Evolutionary conservation across 2,797 vertebrate species (phyloP), one percentile per base, ranked within the genome.

Genomic region (Eulemur albifrons): DNA sequence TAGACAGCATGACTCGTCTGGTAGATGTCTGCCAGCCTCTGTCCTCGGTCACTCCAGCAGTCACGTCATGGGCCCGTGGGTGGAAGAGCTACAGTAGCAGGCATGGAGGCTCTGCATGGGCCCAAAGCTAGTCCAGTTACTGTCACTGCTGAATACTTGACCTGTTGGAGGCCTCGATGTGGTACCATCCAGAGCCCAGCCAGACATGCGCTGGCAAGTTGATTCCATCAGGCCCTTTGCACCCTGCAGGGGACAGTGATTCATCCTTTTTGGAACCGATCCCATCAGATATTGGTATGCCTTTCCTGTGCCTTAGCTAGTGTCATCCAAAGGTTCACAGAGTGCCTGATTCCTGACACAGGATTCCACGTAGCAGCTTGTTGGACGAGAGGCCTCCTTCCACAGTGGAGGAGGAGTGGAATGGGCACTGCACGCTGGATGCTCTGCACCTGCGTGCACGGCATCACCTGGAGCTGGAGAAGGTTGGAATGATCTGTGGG

Each of bases 1-100:
- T 54, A 23, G 30, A 54, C 5, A 38, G 38, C 67, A 38, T 5
- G 50, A 54, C 32, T 25, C 0, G 0, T 32, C 43, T 30, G 21
- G 27, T 50, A 32, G 61, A 30, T 15, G 12, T 10, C 81, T 77
- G 32, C 45, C 32, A 77, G 38, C 38, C 10, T 63, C 67, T 95
- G 90, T 30, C 25, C 63, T 76, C 6, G 9, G 13, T 67, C 13
- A 20, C 27, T 27, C n/a, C 27, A 2, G 15, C 30, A 27, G 40
- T 90, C 57, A 43, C 50, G 21, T 5, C n/a, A 27, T 2, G 8
- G 79, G 23, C 32, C 25, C 0, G 1, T n/a, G 45, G 23, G 1
- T 57, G 88, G 54, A 72, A 32, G 25, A 77, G 69, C 52, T 45
- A 32, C 10, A 27, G 35, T 17, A 25, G 23, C 38, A 27, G 43